phyloP scores from a whole-genome alignment of 2,797 vertebrate species.

The Anas bernieri region DNA sequence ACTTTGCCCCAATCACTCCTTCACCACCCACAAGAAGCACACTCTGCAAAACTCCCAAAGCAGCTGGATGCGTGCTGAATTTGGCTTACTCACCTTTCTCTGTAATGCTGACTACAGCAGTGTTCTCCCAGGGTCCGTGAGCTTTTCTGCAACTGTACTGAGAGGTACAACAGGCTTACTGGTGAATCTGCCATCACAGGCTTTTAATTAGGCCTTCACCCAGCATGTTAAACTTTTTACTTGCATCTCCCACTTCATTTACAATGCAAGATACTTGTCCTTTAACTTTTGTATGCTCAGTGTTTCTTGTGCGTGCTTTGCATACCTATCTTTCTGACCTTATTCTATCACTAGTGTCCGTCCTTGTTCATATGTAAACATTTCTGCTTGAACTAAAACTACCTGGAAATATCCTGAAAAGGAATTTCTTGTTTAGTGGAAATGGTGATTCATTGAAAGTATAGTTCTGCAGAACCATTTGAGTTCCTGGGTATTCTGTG shows the following conservation, averaged over 20 bases:
- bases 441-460: neutral
- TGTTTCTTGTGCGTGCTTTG: neutral
- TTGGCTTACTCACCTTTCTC: neutral
- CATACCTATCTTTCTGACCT: neutral
- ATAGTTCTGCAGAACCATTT: neutral
- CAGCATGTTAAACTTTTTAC: neutral
- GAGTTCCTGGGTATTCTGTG: neutral
- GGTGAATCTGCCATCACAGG: neutral
- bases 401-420: neutral
- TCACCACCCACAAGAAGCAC: neutral
- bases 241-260: neutral
- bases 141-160: neutral
- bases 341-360: neutral
- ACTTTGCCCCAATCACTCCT: slow-evolving; percentile 21
- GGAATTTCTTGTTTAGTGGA: neutral
- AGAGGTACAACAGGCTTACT: neutral
- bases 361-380: neutral
- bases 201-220: neutral
- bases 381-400: neutral
- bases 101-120: neutral
- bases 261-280: neutral
- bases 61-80: accelerated
- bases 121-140: neutral
- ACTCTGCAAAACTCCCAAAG: neutral
- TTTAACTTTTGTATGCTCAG: neutral